Evolutionary conservation across 2,113 vertebrate species (phyloP), one percentile per base, ranked within the genome.

Genomic region (Setophaga kirtlandii): DNA sequence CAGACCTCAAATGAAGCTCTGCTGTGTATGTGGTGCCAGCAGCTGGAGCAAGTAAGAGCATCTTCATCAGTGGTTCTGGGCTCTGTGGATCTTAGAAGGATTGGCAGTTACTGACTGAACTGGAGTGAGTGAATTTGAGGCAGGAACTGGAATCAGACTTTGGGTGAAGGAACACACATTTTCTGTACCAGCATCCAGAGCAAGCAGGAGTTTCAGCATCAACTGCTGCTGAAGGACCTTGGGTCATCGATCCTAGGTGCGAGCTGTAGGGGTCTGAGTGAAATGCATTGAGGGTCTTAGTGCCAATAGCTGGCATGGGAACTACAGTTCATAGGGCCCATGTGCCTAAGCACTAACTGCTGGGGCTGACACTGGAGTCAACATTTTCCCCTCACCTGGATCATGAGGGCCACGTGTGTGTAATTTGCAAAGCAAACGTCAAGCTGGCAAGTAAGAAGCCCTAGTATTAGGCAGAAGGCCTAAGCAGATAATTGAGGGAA

Each of bases 391-490:
- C 10, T 59, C 35, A 55, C 9, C 14, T 60, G 14, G 24, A 12
- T 4, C 25, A 12, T 6, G 5, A 59, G 24, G 24, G 42, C 28
- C 16, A 16, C 7, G 4, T 0, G 0, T 15, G 5, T 27, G 12
- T 41, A 78, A 82, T 37, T 86, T 91, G 19, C 27, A 23, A 22
- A 28, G 15, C 35, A 74, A 49, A 49, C 11, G 23, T 39, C n/a
- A 59, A 30, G 20, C 6, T 64, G 46, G 15, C 18, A 50, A 50
- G 28, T 74, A 35, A 11, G 17, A 74, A 11, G 17, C 28, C 6
- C 10, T 23, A 24, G 5, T n/a, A 23, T 78, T 35, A 77, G 37
- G 30, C 21, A 49, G 47, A 88, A 4, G 3, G 3, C 18, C n/a
- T 49, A 21, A 42, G 42, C n/a, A 68, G 23, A 18, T 22, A n/a